These are phyloP conservation scores for Leptoteleia sp. DNA, from an alignment of 1,140 invertebrate genomes.

Conservation along the genomic window DNA sequence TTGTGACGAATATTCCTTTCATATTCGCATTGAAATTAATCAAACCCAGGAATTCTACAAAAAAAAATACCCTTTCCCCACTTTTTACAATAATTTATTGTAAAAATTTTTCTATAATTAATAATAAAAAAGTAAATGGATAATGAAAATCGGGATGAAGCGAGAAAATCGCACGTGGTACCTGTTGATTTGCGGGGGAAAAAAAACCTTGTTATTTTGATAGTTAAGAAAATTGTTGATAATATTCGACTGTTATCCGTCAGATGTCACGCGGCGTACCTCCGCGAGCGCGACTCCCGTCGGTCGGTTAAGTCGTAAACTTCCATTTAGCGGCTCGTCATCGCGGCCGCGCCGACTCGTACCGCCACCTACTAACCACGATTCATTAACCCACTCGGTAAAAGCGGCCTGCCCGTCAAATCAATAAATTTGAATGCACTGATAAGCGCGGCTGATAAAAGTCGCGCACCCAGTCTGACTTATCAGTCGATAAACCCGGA, in stretches of 20 bases:
- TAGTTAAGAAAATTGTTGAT: too few relatives aligned
- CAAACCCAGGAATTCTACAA: too few relatives aligned
- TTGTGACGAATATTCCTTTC: too few relatives aligned
- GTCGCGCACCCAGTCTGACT: constrained; percentile 26
- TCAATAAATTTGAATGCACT: constrained; percentile 49
- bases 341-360: constrained; percentile 66
- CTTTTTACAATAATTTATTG: too few relatives aligned
- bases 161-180: constrained; percentile 25
- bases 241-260: constrained; percentile 8
- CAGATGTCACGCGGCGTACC: constrained; percentile 68
- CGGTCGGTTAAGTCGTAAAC: constrained; percentile 65
- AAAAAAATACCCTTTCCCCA: too few relatives aligned
- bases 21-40: too few relatives aligned
- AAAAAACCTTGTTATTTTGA: too few relatives aligned
- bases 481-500: constrained; percentile 34
- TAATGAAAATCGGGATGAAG: background rate
- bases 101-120: too few relatives aligned
- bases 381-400: constrained; percentile 72
- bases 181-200: constrained; percentile 15
- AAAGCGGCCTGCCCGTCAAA: constrained; percentile 71
- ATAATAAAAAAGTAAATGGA: too few relatives aligned
- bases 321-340: constrained; percentile 35
- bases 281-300: background rate
- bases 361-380: constrained; percentile 75
- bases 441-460: constrained; percentile 38